Percentiles rank a stretch among this genome's conserved stretches.
These are phyloP conservation scores for Gulo gulo DNA, from an alignment of 2,113 vertebrate species.

Conservation along the genomic window DNA sequence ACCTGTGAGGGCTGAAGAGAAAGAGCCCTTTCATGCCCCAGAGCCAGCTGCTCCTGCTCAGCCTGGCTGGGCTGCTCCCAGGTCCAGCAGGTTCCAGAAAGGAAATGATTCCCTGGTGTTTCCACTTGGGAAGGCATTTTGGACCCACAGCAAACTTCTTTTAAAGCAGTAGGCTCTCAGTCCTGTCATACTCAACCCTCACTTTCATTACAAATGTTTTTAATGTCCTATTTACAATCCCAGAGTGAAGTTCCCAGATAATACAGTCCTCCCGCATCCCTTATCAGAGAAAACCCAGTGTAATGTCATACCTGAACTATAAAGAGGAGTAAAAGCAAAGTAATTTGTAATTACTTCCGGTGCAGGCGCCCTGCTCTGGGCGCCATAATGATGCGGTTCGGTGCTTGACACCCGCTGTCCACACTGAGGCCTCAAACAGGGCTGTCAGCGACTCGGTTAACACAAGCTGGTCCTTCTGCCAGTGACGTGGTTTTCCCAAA, in stretches of 20 bases:
- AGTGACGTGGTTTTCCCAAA: background rate
- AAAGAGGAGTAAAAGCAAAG: background rate
- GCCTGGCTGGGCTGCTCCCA: background rate
- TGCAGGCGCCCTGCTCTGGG: rapidly evolving
- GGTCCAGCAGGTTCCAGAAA: background rate
- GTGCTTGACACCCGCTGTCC: background rate
- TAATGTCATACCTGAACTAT: background rate
- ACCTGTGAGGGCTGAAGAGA: background rate
- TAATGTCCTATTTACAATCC: background rate
- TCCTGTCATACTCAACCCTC: background rate
- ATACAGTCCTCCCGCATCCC: background rate
- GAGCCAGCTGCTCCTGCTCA: background rate
- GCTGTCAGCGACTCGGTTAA: background rate
- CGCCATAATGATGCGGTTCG: rapidly evolving
- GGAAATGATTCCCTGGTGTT: constrained; percentile 26
- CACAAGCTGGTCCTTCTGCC: background rate
- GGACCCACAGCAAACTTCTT: constrained; percentile 46
- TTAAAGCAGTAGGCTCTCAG: background rate
- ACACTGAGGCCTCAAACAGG: background rate
- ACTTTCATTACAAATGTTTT: background rate
- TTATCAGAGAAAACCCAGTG: background rate
- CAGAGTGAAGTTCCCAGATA: background rate
- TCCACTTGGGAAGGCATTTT: constrained; percentile 16
- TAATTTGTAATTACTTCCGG: background rate
- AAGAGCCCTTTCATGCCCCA: constrained; percentile 28